Conservation (phyloP, 1,140 invertebrate species). For the Hormaphis cornu region DNA sequence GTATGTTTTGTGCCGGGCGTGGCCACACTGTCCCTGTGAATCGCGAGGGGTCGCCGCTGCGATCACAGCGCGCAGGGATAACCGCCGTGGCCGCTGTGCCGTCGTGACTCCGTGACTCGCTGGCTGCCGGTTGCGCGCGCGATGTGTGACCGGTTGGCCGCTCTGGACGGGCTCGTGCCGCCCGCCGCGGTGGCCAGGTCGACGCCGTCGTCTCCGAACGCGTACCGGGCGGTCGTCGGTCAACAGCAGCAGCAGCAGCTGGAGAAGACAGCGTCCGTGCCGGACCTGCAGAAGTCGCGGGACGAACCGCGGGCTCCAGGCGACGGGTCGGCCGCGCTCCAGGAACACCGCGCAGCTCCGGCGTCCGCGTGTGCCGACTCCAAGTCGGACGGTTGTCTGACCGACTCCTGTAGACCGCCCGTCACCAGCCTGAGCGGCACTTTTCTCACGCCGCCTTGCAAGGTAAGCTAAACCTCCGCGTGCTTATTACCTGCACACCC, state of each 20-base stretch:
- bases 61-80: neutral
- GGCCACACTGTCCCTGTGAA: conserved; percentile 12
- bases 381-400: conserved; percentile 13
- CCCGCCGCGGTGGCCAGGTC: conserved; percentile 6
- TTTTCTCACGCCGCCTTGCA: neutral
- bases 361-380: conserved; percentile 6
- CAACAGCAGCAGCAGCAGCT: neutral
- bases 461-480: neutral
- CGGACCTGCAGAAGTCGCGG: neutral
- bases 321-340: neutral
- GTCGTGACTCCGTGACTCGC: conserved; percentile 4
- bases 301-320: neutral
- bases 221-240: neutral
- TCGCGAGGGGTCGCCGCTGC: no score
- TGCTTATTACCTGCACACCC: no score
- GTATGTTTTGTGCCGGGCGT: no score
- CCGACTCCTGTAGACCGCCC: neutral
- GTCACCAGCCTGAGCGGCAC: conserved; percentile 13
- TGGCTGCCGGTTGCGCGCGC: conserved; percentile 22
- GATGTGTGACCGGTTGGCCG: conserved; percentile 31
- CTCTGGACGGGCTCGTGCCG: conserved; percentile 10
- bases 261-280: conserved; percentile 24
- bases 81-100: neutral
- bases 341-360: neutral
- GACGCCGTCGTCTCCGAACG: conserved; percentile 12